These are phyloP conservation scores for Solea senegalensis DNA, from an alignment of 2,113 vertebrate species.

Conservation along the genomic window DNA sequence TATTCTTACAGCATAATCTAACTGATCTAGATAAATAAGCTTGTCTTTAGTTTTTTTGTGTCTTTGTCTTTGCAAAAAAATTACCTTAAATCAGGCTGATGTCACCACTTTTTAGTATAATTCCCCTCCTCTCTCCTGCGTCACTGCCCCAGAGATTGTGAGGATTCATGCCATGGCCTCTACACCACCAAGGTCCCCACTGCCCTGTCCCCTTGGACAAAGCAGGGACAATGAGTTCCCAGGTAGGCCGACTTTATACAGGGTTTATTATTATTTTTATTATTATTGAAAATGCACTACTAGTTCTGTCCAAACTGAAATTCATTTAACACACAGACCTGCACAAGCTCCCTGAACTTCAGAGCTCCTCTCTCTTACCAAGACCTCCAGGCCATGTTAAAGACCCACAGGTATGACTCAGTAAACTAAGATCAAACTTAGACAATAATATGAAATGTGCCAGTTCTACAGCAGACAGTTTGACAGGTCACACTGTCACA, in stretches of 20 bases:
- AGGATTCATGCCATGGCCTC: constrained; percentile 37
- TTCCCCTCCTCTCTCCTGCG: background rate
- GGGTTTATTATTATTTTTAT: background rate
- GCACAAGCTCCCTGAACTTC: constrained; percentile 19
- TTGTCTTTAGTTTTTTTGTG: too few relatives aligned
- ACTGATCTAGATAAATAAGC: too few relatives aligned
- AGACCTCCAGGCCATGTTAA: constrained; percentile 54
- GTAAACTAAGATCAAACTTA: background rate
- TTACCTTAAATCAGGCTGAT: background rate
- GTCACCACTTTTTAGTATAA: too few relatives aligned
- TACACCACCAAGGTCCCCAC: background rate
- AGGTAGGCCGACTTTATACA: constrained; percentile 70
- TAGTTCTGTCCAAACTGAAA: background rate
- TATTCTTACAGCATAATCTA: too few relatives aligned
- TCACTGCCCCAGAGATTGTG: background rate
- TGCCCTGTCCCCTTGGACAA: background rate
- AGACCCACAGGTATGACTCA: constrained; percentile 75
- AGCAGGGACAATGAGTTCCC: constrained; percentile 62
- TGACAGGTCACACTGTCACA: too few relatives aligned
- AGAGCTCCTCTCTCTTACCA: constrained; percentile 33
- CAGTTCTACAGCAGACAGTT: background rate
- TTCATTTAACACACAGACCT: background rate
- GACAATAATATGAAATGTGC: background rate
- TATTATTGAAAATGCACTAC: background rate
- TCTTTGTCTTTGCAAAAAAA: background rate